Percentiles rank a stretch among this genome's conserved stretches.
phyloP scores from a whole-genome alignment of 30 jellyfish, hydroid and myxozoan species.

The Aurelia aurita complex sp. Pacific region DNA sequence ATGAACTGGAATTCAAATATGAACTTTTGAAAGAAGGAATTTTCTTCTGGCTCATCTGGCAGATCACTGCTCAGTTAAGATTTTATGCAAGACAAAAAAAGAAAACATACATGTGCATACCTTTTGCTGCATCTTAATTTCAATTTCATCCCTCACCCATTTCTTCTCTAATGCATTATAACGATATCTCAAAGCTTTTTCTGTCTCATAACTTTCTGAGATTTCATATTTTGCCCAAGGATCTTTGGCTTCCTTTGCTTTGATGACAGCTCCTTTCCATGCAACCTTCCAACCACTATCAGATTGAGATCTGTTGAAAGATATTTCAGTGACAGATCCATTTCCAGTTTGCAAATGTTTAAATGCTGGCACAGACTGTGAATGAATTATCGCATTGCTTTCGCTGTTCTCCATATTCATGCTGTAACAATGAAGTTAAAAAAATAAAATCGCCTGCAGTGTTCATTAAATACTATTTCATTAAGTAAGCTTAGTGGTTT shows the following conservation, averaged over 20 bases:
- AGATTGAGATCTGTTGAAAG: constrained; percentile 40
- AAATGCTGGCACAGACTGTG: constrained; percentile 34
- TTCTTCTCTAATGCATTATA: constrained; percentile 83
- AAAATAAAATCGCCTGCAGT: too few species aligned
- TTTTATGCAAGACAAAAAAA: too few species aligned
- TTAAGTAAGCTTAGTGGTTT: too few species aligned
- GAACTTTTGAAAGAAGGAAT: too few species aligned
- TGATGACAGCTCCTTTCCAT: constrained; percentile 87
- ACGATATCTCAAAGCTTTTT: constrained; percentile 81
- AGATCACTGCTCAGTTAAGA: too few species aligned
- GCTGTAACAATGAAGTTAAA: too few species aligned
- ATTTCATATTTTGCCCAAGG: constrained; percentile 94
- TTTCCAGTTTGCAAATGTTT: background rate
- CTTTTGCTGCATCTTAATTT: constrained; percentile 90
- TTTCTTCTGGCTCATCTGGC: too few species aligned
- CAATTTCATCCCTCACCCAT: constrained; percentile 90
- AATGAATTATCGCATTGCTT: constrained; percentile 21
- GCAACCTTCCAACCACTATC: constrained; percentile 69
- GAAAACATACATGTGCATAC: constrained; percentile 8
- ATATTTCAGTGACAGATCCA: background rate
- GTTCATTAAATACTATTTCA: too few species aligned
- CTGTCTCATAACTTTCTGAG: constrained; percentile 73
- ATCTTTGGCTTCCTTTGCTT: constrained; percentile 86
- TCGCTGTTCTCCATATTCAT: background rate
- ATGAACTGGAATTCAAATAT: too few species aligned